phyloP scores from a whole-genome alignment of 1,140 invertebrate species.

The Meteorus sp. region DNA sequence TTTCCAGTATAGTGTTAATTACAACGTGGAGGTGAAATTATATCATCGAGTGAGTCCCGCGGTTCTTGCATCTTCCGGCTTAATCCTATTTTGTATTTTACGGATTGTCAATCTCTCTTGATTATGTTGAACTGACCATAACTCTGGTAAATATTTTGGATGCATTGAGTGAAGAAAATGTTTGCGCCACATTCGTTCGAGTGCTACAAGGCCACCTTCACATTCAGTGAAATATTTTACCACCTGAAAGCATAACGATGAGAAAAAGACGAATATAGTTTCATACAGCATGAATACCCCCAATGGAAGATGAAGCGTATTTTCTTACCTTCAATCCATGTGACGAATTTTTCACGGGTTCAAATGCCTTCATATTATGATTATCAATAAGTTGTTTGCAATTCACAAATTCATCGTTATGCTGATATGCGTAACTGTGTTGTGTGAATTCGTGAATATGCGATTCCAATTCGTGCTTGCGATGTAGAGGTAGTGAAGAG shows the following conservation, averaged over 20 bases:
- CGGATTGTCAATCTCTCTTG: constrained; percentile 58
- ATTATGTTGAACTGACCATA: constrained; percentile 79
- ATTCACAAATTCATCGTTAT: constrained; percentile 53
- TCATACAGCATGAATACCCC: neutral
- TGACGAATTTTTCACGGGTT: constrained; percentile 34
- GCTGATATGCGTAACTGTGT: constrained; percentile 53
- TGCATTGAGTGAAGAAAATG: constrained; percentile 77
- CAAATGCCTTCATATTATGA: constrained; percentile 12
- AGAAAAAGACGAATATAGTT: too few species aligned
- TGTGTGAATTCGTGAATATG: constrained; percentile 58
- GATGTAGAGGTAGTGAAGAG: constrained; percentile 59
- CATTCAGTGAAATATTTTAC: constrained; percentile 64
- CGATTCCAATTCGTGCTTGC: constrained; percentile 58
- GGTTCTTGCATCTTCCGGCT: constrained; percentile 48
- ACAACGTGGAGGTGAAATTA: constrained; percentile 24
- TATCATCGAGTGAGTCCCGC: constrained; percentile 42
- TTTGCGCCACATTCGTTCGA: constrained; percentile 77
- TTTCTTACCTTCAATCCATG: constrained; percentile 47
- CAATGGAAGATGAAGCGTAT: constrained; percentile 9
- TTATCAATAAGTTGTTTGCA: constrained; percentile 38
- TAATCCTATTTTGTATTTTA: constrained; percentile 49
- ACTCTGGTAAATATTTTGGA: constrained; percentile 69
- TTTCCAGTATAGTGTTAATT: constrained; percentile 7
- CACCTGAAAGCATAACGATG: constrained; percentile 56
- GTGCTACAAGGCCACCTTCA: constrained; percentile 65